Evolutionary conservation across 2,888 invertebrate genomes (phyloP), one percentile per base, ranked within the genome.

Genomic region (Gymnosoma rotundatum): DNA sequence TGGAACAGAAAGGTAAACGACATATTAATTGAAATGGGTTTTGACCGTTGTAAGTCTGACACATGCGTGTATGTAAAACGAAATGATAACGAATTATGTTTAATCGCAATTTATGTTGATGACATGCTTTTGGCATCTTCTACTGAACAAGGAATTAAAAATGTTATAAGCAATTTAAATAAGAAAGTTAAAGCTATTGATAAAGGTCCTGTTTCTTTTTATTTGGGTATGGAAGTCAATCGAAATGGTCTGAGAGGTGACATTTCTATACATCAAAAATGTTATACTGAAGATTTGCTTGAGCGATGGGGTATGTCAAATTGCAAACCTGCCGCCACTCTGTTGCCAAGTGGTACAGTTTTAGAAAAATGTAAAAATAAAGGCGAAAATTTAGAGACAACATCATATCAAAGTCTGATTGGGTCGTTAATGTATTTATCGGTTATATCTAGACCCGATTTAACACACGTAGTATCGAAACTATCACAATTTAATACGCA

Each of bases 271-370:
- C 45, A 38, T 38, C 38, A 32, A 32, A n/a, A 36, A 12, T 12
- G 6, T 14, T 82, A 83, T 32, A 66, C 63, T 0, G 16, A 61
- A 10, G 58, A 80, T 48, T 20, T 83, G 1, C 25, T 86, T 5
- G 69, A 72, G 6, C 32, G 74, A 16, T 84, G 80, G 78, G 63
- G 75, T 45, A 86, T 83, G 81, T n/a, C 42, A 6, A 36, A 73
- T 6, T 75, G 78, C n/a, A 81, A 83, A 38, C 56, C 67, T n/a
- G 64, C 85, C 7, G 36, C 64, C 9, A 83, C 83, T 20, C 86
- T 81, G 6, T 82, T 38, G 72, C 58, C 64, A 7, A 81, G 60
- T 56, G 83, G 85, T 25, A 69, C 76, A 14, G 25, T 83, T 5
- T 50, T 85, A 12, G n/a, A 56, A 12, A 86, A 85, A 25, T 81